These are phyloP conservation scores for Scelioninae gen. 1 DNA, from an alignment of 2,888 invertebrate genomes.

Conservation along the genomic window DNA sequence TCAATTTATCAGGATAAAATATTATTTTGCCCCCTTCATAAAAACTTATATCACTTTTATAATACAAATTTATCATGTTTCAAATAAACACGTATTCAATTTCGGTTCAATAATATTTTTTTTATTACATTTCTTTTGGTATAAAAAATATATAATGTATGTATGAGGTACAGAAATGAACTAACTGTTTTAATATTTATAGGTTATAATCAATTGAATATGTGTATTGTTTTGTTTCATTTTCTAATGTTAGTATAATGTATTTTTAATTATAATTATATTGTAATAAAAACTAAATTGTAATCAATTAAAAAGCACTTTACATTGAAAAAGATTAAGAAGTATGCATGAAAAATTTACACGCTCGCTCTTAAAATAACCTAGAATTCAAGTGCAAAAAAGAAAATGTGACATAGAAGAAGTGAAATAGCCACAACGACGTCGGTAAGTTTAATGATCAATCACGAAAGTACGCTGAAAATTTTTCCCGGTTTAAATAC, in stretches of 20 bases:
- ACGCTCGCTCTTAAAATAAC: constrained; percentile 13
- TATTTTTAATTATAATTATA: too few species aligned
- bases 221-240: too few species aligned
- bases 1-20: constrained; percentile 19
- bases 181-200: too few species aligned
- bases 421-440: constrained; percentile 11
- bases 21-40: neutral
- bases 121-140: too few species aligned
- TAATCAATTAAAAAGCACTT: constrained; percentile 4
- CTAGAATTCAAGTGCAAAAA: neutral
- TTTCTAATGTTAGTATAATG: too few species aligned
- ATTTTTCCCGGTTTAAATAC: constrained; percentile 4
- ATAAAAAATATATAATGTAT: too few species aligned
- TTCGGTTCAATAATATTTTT: too few species aligned
- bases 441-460: constrained; percentile 45
- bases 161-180: too few species aligned
- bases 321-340: neutral
- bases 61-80: neutral
- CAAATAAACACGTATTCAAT: neutral
- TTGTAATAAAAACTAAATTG: too few species aligned
- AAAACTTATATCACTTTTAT: constrained; percentile 1
- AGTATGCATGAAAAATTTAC: neutral
- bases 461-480: constrained; percentile 31
- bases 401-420: neutral
- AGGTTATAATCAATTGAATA: too few species aligned